Conservation (phyloP, 1,140 invertebrate species). For the Bombus breviceps region DNA sequence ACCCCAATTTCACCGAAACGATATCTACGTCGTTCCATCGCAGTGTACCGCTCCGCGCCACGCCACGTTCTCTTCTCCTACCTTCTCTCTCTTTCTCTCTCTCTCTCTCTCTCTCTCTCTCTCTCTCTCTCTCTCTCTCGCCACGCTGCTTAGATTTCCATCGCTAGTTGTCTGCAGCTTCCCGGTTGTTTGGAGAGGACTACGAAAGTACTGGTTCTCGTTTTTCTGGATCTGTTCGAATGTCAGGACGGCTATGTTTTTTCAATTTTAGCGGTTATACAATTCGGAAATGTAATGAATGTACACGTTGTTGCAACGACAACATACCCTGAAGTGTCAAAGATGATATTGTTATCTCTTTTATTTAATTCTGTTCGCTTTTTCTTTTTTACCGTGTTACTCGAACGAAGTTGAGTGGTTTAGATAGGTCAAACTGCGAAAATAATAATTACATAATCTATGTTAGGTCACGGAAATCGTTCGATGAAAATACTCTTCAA, state of each 20-base stretch:
- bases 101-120: background rate
- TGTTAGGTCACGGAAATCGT: background rate
- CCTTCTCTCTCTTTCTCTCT: no score
- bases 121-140: background rate
- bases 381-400: no score
- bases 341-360: background rate
- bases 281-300: background rate
- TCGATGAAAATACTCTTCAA: background rate
- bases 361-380: background rate
- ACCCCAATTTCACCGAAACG: slow-evolving; percentile 64
- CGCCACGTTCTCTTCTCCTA: background rate
- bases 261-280: background rate
- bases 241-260: background rate
- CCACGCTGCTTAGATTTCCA: background rate
- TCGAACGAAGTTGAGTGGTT: background rate
- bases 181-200: slow-evolving; percentile 26
- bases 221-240: slow-evolving; percentile 1
- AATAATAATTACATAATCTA: background rate
- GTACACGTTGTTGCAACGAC: background rate
- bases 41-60: background rate
- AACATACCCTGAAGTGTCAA: background rate
- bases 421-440: background rate
- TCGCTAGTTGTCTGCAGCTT: background rate
- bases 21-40: slow-evolving; percentile 44
- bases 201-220: background rate